These are phyloP conservation scores for Pao palembangensis DNA, from an alignment of 2,113 vertebrate species.

Conservation along the genomic window DNA sequence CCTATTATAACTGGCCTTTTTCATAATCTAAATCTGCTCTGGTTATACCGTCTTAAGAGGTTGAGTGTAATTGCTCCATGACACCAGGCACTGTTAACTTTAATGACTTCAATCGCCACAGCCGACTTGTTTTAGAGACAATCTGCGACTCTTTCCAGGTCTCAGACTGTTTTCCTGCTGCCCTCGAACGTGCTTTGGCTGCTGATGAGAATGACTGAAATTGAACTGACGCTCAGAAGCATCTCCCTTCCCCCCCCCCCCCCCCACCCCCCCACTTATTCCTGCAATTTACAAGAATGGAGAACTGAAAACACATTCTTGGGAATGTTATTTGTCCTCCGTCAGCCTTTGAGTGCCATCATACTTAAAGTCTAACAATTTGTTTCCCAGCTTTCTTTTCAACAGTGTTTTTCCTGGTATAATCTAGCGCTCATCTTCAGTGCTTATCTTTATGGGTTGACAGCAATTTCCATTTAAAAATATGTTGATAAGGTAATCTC, in stretches of 20 bases:
- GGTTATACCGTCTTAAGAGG: conserved; percentile 31
- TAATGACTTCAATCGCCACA: conserved; percentile 51
- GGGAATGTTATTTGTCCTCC: neutral
- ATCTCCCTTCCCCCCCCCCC: too few species aligned
- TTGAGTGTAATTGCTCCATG: conserved; percentile 23
- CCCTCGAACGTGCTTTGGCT: conserved; percentile 23
- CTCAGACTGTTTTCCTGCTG: conserved; percentile 19
- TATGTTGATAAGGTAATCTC: conserved; percentile 5
- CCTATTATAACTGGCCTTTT: too few species aligned
- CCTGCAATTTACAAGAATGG: too few species aligned
- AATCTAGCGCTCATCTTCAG: neutral
- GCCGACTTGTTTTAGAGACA: conserved; percentile 47
- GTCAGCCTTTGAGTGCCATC: too few species aligned
- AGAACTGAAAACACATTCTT: neutral
- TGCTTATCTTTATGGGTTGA: neutral
- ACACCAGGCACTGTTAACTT: conserved; percentile 33
- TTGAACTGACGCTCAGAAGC: neutral
- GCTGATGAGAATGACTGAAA: conserved; percentile 12
- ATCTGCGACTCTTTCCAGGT: conserved; percentile 15
- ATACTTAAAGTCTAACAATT: too few species aligned
- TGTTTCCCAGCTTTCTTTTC: too few species aligned
- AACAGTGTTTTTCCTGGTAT: neutral
- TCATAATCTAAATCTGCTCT: conserved; percentile 16
- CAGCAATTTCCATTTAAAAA: conserved; percentile 1
- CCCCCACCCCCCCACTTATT: too few species aligned